These are phyloP conservation scores for Gallirallus australis DNA, from an alignment of 2,797 vertebrate species.

Conservation along the genomic window DNA sequence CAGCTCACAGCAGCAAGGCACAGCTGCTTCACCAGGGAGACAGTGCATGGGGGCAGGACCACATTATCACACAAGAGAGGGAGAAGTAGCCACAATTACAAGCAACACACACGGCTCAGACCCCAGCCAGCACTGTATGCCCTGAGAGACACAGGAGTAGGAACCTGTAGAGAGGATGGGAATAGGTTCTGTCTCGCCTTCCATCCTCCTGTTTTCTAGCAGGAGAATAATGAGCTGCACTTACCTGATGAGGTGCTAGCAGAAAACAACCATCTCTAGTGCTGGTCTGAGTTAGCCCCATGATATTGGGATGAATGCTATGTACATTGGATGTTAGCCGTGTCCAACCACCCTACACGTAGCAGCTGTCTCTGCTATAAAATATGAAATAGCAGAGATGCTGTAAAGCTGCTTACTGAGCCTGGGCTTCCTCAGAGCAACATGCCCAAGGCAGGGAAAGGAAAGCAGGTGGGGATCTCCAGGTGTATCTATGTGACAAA, in stretches of 20 bases:
- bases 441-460: neutral
- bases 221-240: neutral
- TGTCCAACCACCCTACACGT: rapidly evolving
- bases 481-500: neutral
- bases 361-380: neutral
- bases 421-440: neutral
- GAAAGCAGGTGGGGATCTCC: constrained; percentile 29
- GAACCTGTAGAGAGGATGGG: neutral
- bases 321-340: neutral
- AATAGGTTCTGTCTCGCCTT: neutral
- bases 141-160: neutral
- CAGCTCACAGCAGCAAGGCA: neutral
- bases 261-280: neutral
- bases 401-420: neutral
- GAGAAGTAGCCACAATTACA: neutral
- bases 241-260: neutral
- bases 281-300: neutral
- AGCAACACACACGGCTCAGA: rapidly evolving
- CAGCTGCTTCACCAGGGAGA: neutral
- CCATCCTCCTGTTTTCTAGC: neutral
- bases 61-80: neutral
- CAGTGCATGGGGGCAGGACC: neutral
- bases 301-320: neutral
- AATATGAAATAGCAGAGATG: neutral
- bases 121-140: neutral